Percentiles rank a stretch among this genome's conserved stretches.
phyloP scores from a whole-genome alignment of 2,888 invertebrate genomes.

The Apodemia zela region DNA sequence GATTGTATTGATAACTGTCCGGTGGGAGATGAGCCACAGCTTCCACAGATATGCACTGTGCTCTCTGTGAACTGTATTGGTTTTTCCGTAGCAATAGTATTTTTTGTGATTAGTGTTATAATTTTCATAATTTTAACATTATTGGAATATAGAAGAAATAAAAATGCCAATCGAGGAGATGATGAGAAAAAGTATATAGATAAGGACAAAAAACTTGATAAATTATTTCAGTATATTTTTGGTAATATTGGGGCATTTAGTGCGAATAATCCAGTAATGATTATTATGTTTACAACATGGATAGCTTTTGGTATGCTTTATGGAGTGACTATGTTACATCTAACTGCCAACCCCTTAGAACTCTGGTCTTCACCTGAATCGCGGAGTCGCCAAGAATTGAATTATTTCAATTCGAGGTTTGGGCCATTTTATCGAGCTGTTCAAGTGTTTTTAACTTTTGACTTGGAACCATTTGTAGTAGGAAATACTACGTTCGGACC shows the following conservation, averaged over 20 bases:
- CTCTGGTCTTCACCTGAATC: constrained; percentile 95
- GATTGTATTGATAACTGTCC: constrained; percentile 86
- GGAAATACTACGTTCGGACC: constrained; percentile 85
- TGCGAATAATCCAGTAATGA: constrained; percentile 83
- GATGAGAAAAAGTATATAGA: constrained; percentile 26
- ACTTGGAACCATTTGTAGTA: constrained; percentile 57
- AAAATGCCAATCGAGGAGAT: constrained; percentile 19
- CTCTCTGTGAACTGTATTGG: constrained; percentile 82
- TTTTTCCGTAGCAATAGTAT: constrained; percentile 80
- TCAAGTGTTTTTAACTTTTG: constrained; percentile 90
- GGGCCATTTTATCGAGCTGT: constrained; percentile 94
- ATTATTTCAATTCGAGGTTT: constrained; percentile 93
- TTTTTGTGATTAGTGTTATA: constrained; percentile 65
- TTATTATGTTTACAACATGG: constrained; percentile 83
- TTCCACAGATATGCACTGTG: constrained; percentile 75
- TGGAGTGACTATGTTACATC: constrained; percentile 61
- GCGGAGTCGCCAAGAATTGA: constrained; percentile 89
- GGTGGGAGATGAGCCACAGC: constrained; percentile 55
- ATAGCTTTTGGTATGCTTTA: constrained; percentile 81
- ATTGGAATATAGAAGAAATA: constrained; percentile 36
- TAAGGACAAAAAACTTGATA: constrained; percentile 41
- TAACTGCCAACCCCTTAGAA: constrained; percentile 94
- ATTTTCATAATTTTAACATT: constrained; percentile 51
- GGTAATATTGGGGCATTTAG: constrained; percentile 75
- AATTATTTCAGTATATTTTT: constrained; percentile 52